Base-by-base conservation (phyloP, 1,140 invertebrate species). In the Zaprionus tsacasi region DNA sequence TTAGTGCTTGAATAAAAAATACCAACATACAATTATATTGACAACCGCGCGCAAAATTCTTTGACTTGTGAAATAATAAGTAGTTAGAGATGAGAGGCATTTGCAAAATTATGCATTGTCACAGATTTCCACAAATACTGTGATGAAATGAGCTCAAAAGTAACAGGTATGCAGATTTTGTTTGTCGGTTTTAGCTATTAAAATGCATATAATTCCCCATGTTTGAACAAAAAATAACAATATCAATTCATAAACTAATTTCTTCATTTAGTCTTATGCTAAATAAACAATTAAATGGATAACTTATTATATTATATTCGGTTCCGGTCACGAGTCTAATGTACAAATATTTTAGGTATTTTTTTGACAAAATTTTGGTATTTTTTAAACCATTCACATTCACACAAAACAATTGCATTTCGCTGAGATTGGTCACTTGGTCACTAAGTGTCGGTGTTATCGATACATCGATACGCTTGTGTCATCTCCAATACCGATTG, bases 401-500 rank as follows among this genome's bases (percentile, higher is more conserved):
- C 57, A 69, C 57, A 69, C 12, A 27, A 35, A 60, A 69, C 12
- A 0, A 43, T 30, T 7, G 11, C 0, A 27, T 6, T 27, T 60
- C 30, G 6, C 12, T n/a, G 30, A 11, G 21, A 15, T 30, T 73
- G 57, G 56, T 38, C 21, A 68, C 57, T 56, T 45, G 27, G 27
- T 12, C 27, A 30, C 38, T 8, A n/a, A 27, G 0, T 45, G 30
- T 63, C 35, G 27, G 10, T 60, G 64, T 5, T 10, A 38, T 69
- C 71, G 58, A 74, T 69, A 74, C n/a, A 56, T 60, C 50, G 56
- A 73, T 69, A 73, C 65, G 11, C 48, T 57, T 17, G 40, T 70
- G 36, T 52, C 70, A 72, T 74, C 66, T 52, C 66, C 61, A 69
- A 69, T 69, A 63, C 71, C 71, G 71, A 74, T 74, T 74, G 71